phyloP scores from a whole-genome alignment of 1,140 invertebrate genomes.

The Euwallacea fornicatus region DNA sequence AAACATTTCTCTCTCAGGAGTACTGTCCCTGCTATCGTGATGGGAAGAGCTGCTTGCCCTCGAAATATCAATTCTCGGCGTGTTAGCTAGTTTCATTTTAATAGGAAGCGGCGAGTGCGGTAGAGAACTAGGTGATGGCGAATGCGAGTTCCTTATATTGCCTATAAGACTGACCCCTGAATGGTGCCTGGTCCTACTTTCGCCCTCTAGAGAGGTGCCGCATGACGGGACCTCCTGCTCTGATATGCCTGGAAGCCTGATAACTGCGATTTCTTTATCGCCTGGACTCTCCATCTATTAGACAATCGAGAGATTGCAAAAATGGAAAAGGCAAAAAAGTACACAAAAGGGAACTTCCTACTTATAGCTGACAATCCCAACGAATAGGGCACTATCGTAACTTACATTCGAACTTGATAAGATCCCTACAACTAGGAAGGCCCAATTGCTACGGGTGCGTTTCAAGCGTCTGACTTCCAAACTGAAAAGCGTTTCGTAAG shows the following conservation, averaged over 20 bases:
- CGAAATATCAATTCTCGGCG: constrained; percentile 84
- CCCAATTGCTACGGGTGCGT: no score
- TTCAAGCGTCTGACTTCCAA: no score
- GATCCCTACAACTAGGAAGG: no score
- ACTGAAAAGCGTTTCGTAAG: no score
- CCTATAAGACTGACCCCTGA: constrained; percentile 50
- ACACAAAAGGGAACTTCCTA: no score
- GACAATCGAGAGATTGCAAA: neutral
- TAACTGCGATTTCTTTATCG: constrained; percentile 57
- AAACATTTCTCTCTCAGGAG: constrained; percentile 75
- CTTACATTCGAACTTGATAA: no score
- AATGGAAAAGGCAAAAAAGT: no score
- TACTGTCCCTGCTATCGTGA: constrained; percentile 79
- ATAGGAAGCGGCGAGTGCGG: constrained; percentile 50
- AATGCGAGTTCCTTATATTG: constrained; percentile 8
- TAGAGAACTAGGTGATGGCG: constrained; percentile 37
- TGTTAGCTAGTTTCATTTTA: constrained; percentile 66
- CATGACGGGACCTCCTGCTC: constrained; percentile 60
- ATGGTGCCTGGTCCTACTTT: constrained; percentile 19
- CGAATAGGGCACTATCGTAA: no score
- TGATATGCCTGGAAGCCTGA: constrained; percentile 68
- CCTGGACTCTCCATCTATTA: constrained; percentile 63
- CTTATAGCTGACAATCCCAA: no score
- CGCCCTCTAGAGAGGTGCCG: constrained; percentile 45
- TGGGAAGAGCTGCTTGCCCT: constrained; percentile 83